Evolutionary conservation across 2,797 vertebrate species (phyloP).

Genomic region (Huso huso): DNA sequence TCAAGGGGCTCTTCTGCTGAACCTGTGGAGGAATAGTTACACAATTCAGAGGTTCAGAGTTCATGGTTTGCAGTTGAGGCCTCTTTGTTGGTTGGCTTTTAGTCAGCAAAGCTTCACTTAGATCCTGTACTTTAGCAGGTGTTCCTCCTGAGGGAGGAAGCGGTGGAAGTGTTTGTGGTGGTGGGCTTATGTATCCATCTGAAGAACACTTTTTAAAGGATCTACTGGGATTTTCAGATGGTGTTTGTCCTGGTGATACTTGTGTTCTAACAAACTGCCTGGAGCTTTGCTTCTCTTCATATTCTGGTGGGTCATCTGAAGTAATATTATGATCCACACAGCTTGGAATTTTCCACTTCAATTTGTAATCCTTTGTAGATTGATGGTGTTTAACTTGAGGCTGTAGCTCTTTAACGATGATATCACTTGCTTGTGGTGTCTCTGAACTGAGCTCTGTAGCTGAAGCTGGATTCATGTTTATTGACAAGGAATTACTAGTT

Average conservation of each 20-base stretch:
- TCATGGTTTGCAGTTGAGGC: neutral
- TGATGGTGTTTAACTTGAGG: no score
- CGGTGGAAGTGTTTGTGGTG: conserved; percentile 34
- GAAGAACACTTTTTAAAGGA: conserved; percentile 48
- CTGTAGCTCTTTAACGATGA: no score
- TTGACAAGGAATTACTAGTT: neutral
- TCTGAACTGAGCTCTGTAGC: no score
- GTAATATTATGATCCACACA: conserved; percentile 46
- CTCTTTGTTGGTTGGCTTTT: conserved; percentile 27
- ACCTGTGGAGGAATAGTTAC: conserved; percentile 52
- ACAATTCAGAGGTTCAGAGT: conserved; percentile 37
- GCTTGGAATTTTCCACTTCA: conserved; percentile 40
- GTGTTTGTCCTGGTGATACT: conserved; percentile 44
- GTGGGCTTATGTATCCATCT: conserved; percentile 37
- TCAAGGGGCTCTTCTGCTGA: conserved; percentile 38
- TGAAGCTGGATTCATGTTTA: neutral
- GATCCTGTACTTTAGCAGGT: neutral
- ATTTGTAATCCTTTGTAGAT: conserved; percentile 8
- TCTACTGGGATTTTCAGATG: conserved; percentile 33
- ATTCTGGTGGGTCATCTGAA: conserved; percentile 68
- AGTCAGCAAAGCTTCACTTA: neutral
- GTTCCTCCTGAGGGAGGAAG: conserved; percentile 25
- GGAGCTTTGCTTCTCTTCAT: conserved; percentile 69
- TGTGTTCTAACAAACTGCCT: conserved; percentile 56
- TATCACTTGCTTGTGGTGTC: conserved; percentile 11